These are phyloP conservation scores for Acrossocheilus fasciatus DNA, from an alignment of 2,797 vertebrate genomes.

Conservation along the genomic window DNA sequence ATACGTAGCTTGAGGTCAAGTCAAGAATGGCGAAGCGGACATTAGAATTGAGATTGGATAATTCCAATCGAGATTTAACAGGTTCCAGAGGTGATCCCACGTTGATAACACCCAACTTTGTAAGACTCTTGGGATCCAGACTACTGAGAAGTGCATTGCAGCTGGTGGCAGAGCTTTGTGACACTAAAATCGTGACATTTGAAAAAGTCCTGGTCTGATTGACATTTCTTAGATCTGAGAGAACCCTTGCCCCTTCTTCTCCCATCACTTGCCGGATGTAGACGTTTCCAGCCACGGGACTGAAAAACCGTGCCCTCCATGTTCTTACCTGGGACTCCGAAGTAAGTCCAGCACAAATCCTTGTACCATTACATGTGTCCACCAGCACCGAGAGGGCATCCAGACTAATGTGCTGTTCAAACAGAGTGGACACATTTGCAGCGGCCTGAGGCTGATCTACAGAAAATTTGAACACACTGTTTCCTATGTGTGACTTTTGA, in stretches of 20 bases:
- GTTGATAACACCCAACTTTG: slow-evolving; percentile 65
- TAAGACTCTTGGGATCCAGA: slow-evolving; percentile 59
- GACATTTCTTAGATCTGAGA: slow-evolving; percentile 72
- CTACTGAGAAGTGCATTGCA: slow-evolving; percentile 68
- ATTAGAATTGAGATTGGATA: slow-evolving; percentile 29
- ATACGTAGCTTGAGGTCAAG: slow-evolving; percentile 63
- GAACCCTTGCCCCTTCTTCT: slow-evolving; percentile 56
- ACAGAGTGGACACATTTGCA: slow-evolving; percentile 62
- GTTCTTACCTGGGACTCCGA: slow-evolving; percentile 57
- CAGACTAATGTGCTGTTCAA: slow-evolving; percentile 65
- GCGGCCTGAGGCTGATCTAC: slow-evolving; percentile 13
- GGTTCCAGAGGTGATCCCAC: slow-evolving; percentile 71
- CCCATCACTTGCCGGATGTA: slow-evolving; percentile 73
- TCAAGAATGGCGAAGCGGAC: slow-evolving; percentile 69
- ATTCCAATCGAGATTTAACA: slow-evolving; percentile 72
- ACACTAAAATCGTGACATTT: slow-evolving; percentile 65
- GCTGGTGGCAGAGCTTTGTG: slow-evolving; percentile 57
- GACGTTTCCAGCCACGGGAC: slow-evolving; percentile 74
- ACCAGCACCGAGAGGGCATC: slow-evolving; percentile 78
- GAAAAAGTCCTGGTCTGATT: slow-evolving; percentile 59
- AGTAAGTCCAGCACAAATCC: slow-evolving; percentile 73
- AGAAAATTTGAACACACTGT: slow-evolving; percentile 65
- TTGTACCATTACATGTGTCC: slow-evolving; percentile 67
- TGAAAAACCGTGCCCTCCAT: slow-evolving; percentile 75
- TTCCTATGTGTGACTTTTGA: slow-evolving; percentile 71